Conservation (phyloP, 1,140 invertebrate species). For the Philotrypesis tridentata region DNA sequence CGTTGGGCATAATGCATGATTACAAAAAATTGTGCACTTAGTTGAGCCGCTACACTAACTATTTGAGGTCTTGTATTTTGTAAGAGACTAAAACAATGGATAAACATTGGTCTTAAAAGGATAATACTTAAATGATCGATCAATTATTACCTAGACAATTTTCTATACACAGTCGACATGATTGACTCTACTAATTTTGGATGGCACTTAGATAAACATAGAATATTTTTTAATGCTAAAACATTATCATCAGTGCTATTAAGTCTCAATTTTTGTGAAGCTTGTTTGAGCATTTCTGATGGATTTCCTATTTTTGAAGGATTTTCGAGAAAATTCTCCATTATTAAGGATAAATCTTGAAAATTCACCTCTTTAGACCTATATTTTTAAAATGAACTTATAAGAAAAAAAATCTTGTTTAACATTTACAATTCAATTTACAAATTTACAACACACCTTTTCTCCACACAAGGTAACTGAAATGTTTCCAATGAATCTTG, state of each 20-base stretch:
- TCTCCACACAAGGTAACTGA: neutral
- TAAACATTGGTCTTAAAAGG: neutral
- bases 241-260: constrained; percentile 51
- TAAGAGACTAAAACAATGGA: neutral
- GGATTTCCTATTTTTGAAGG: constrained; percentile 39
- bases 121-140: neutral
- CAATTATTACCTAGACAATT: constrained; percentile 47
- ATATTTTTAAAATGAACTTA: neutral
- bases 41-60: constrained; percentile 47
- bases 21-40: constrained; percentile 51
- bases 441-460: neutral
- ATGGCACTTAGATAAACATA: neutral
- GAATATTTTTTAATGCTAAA: constrained; percentile 48
- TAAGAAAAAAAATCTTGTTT: neutral
- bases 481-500: neutral
- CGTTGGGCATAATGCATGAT: constrained; percentile 51
- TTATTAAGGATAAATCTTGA: constrained; percentile 7
- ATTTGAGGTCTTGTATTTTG: constrained; percentile 51
- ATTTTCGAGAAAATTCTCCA: constrained; percentile 25
- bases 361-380: neutral
- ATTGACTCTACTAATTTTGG: constrained; percentile 52
- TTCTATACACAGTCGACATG: constrained; percentile 54
- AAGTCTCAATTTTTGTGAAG: constrained; percentile 48
- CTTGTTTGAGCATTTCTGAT: constrained; percentile 47
- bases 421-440: neutral